Evolutionary conservation across 2,113 vertebrate species (phyloP).

Genomic region (Calyptomena viridis): DNA sequence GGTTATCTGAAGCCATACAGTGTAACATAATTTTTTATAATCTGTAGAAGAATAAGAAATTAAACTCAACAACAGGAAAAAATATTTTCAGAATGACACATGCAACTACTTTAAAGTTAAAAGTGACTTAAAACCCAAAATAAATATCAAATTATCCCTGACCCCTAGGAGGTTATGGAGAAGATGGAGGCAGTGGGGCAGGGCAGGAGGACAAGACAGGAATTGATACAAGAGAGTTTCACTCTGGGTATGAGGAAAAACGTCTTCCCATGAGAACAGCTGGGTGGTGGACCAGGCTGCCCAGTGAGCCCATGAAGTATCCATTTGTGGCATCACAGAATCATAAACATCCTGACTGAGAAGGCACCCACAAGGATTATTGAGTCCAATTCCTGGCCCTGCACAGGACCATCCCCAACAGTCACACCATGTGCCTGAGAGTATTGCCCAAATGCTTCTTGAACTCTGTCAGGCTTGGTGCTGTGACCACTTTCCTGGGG

Average conservation of each 20-base stretch:
- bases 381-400: rapidly evolving
- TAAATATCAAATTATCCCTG: background rate
- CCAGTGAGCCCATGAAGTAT: rapidly evolving
- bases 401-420: background rate
- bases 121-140: background rate
- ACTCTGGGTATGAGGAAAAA: background rate
- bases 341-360: background rate
- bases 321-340: background rate
- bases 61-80: background rate
- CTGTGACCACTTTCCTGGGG: background rate
- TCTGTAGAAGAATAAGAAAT: background rate
- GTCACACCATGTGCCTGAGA: rapidly evolving
- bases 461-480: background rate
- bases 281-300: background rate
- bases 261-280: background rate
- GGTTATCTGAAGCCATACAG: background rate
- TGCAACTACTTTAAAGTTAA: background rate
- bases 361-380: background rate
- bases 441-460: background rate
- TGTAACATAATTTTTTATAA: background rate
- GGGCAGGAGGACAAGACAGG: background rate
- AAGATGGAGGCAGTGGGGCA: rapidly evolving
- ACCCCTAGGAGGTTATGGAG: background rate
- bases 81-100: background rate
- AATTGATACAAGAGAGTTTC: background rate